Evolutionary conservation across 2,888 invertebrate genomes (phyloP), one percentile per base, ranked within the genome.

Genomic region (Morpho deidamia): DNA sequence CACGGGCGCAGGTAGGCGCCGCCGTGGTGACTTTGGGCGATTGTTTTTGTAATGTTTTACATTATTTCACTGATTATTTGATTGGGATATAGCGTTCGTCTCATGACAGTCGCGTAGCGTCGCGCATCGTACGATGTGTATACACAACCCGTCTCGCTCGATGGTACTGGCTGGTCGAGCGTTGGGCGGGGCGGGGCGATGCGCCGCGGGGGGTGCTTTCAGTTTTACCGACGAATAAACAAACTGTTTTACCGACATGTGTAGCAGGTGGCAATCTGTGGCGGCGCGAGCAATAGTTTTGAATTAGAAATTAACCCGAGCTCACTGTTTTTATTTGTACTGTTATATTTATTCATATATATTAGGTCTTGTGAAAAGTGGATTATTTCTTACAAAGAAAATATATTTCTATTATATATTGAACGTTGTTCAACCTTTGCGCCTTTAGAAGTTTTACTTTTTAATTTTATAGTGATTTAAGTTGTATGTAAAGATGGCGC

Each of bases 1-100:
- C 65, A 63, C 59, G 60, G 62, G 64, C 64, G 63, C 65, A 93
- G 93, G 64, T 92, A 92, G 59, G 92, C 92, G 60, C 93, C 92
- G 67, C 83, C 71, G 71, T 74, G 75, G 72, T 92, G 91, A 23
- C 23, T 92, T 58, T 93, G 92, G 65, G 58, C 57, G 60, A 60
- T 61, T 60, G 51, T 60, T 60, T 54, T 61, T 58, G 55, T 56
- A 94, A 93, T 76, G 93, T 81, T 76, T 87, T 82, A 84, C 89
- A 88, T 88, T 81, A 87, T 88, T 86, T 86, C 85, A 87, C 86
- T 85, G 80, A 86, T 82, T 81, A 78, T 68, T 78, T 75, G 69
- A 78, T 72, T 72, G 74, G 75, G 78, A 77, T 77, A 68, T 60
- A 62, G 72, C 70, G 77, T 78, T 78, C 78, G 80, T 74, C 70